These are phyloP conservation scores for Hartigia nigra DNA, from an alignment of 2,888 invertebrate genomes.

Conservation along the genomic window DNA sequence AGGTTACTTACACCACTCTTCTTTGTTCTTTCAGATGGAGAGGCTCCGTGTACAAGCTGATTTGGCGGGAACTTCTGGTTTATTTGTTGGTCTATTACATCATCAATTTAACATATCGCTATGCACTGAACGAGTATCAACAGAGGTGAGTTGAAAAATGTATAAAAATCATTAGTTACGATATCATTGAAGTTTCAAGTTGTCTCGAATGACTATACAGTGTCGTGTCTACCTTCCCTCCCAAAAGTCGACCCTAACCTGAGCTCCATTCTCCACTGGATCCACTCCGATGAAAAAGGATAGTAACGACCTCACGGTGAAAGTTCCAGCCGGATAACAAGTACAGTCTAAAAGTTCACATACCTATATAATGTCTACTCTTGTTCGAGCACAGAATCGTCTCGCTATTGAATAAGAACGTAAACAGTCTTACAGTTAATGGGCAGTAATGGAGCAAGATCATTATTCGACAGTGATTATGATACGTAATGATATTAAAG, in stretches of 20 bases:
- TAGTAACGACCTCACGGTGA: neutral
- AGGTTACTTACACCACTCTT: neutral
- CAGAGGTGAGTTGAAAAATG: conserved; percentile 74
- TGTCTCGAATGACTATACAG: neutral
- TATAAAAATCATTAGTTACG: neutral
- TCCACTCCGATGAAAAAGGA: neutral
- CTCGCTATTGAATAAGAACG: neutral
- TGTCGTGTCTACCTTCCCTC: neutral
- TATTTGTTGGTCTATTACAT: conserved; percentile 88
- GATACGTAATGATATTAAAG: neutral
- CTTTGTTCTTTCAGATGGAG: conserved; percentile 81
- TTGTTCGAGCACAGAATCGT: neutral
- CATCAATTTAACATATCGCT: conserved; percentile 89
- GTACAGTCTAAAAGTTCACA: neutral
- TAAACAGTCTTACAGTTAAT: neutral
- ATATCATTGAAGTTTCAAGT: neutral
- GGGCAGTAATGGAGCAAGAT: neutral
- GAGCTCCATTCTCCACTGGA: neutral
- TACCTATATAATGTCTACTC: neutral
- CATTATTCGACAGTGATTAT: neutral
- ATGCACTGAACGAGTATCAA: conserved; percentile 81
- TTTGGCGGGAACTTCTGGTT: conserved; percentile 91
- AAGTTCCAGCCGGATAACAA: neutral
- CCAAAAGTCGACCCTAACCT: neutral
- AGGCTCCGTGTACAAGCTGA: conserved; percentile 94